A percentile compares a stretch with the other conserved stretches of the same genome.
These are phyloP conservation scores for Ephydatia muelleri DNA, from an alignment of 37 sponge, comb jelly and placozoan genomes.

Conservation along the genomic window DNA sequence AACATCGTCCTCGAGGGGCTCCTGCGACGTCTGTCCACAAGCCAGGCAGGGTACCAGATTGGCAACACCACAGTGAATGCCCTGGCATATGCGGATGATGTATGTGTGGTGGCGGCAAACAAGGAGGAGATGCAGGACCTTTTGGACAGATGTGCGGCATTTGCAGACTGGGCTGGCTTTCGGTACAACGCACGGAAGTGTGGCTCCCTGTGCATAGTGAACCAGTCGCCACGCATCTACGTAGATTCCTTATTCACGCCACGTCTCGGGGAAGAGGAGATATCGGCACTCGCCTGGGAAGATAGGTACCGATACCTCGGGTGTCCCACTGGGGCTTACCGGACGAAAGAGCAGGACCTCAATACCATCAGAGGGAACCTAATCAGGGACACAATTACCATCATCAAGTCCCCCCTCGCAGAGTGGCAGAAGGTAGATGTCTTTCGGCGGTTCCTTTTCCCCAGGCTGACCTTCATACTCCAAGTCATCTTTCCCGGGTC, in stretches of 20 bases:
- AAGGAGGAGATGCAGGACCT: conserved; percentile 11
- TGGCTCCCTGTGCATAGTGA: conserved; percentile 28
- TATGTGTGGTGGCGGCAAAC: conserved; percentile 7
- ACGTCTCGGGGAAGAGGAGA: not conserved
- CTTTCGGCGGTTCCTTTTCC: conserved; percentile 28
- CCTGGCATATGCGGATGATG: conserved; percentile 43
- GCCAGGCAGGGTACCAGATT: conserved; percentile 8
- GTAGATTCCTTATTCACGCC: conserved; percentile 11
- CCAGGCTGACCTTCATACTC: conserved; percentile 19
- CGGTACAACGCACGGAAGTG: conserved; percentile 33
- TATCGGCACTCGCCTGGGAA: conserved; percentile 25
- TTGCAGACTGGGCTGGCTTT: conserved; percentile 29
- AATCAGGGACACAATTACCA: not conserved
- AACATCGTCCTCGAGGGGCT: conserved; percentile 40
- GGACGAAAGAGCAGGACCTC: not conserved
- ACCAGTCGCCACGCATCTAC: conserved; percentile 4
- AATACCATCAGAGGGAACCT: not conserved
- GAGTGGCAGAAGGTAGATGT: conserved; percentile 69
- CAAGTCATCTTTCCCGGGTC: not conserved
- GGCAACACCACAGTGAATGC: not conserved
- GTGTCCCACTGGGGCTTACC: not conserved
- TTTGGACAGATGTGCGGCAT: conserved; percentile 17
- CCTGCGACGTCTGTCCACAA: not conserved
- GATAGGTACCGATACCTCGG: conserved; percentile 49
- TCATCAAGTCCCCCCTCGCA: conserved; percentile 12